phyloP scores from a whole-genome alignment of 2,113 vertebrate species.

The Dryoscopus gambensis region DNA sequence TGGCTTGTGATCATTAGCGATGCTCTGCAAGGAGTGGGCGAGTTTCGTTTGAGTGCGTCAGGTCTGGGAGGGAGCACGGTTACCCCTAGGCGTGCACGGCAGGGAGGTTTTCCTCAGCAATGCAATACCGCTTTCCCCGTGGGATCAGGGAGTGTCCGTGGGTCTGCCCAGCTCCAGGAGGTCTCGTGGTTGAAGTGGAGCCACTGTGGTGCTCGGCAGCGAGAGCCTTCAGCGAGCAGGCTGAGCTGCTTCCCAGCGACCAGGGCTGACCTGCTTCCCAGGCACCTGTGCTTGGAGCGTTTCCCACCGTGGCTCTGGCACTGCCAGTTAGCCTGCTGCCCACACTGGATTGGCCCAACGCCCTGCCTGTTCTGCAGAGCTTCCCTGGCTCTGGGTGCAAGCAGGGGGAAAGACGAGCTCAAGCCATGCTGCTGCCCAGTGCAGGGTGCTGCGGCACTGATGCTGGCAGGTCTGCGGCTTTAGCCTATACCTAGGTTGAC shows the following conservation, averaged over 20 bases:
- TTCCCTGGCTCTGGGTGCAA: not conserved
- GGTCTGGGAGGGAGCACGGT: not conserved
- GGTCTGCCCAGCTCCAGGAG: not conserved
- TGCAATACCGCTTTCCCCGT: fast-evolving
- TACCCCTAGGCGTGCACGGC: not conserved
- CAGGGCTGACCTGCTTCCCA: not conserved
- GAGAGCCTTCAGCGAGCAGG: not conserved
- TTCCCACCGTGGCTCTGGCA: not conserved
- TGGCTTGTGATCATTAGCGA: not conserved
- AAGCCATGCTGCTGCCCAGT: not conserved
- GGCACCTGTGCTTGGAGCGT: fast-evolving
- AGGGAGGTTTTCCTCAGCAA: not conserved
- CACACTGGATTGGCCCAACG: fast-evolving
- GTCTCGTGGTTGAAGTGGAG: fast-evolving
- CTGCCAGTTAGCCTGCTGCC: fast-evolving
- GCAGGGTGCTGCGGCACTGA: not conserved
- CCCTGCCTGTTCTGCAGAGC: not conserved
- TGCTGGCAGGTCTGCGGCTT: not conserved
- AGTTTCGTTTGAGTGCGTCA: not conserved
- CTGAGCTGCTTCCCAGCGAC: not conserved
- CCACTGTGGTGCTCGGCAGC: fast-evolving
- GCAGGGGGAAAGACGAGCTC: not conserved
- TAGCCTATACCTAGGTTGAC: not conserved
- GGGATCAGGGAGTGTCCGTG: not conserved
- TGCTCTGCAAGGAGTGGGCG: not conserved